These are phyloP conservation scores for Phocoena sinus DNA, from an alignment of 2,113 vertebrate species.

Conservation along the genomic window DNA sequence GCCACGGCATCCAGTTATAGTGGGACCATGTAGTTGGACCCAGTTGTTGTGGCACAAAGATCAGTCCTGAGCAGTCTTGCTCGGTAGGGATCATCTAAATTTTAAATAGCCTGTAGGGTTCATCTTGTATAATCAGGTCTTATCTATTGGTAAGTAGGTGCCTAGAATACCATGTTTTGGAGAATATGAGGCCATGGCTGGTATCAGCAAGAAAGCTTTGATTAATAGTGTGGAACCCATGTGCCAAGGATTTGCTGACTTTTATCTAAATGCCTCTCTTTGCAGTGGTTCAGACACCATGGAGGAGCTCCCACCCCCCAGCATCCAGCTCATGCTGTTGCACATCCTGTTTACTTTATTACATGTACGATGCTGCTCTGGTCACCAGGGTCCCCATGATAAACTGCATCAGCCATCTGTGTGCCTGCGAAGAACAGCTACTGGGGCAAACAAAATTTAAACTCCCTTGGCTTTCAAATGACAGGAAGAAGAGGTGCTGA, in stretches of 20 bases:
- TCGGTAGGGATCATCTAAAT: neutral
- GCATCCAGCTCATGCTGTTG: neutral
- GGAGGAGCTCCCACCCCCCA: neutral
- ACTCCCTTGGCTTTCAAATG: neutral
- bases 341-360: neutral
- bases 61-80: neutral
- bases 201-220: neutral
- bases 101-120: neutral
- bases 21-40: neutral
- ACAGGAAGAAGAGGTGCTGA: neutral
- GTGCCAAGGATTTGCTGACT: neutral
- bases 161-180: neutral
- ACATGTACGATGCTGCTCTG: neutral
- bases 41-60: neutral
- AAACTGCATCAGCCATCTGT: neutral
- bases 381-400: neutral
- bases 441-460: neutral
- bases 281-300: neutral
- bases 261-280: neutral
- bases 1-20: neutral
- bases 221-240: neutral
- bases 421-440: neutral
- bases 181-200: neutral
- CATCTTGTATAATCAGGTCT: neutral
- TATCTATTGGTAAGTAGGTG: neutral